Conservation (phyloP, 2,888 invertebrate species). For the Diaperis boleti region DNA sequence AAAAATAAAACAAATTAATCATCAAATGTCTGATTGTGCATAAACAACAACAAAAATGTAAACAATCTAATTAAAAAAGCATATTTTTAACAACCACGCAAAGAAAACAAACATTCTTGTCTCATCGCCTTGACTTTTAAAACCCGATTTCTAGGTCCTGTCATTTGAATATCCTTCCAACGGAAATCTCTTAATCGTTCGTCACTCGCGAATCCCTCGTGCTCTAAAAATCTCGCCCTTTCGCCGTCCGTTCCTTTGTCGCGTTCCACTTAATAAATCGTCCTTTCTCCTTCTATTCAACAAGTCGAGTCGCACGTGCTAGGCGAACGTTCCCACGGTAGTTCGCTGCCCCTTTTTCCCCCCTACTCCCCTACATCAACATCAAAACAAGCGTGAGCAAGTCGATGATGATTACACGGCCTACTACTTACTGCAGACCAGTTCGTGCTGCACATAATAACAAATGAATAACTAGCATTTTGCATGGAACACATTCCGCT, state of each 20-base stretch:
- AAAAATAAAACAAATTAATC: too few relatives aligned
- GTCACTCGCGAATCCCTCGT: not conserved
- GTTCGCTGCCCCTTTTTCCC: constrained; percentile 58
- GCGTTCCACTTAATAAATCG: constrained; percentile 1
- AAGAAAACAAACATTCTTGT: too few relatives aligned
- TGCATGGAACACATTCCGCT: constrained; percentile 49
- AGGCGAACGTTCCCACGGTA: constrained; percentile 67
- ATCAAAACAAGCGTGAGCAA: constrained; percentile 49
- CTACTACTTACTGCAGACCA: constrained; percentile 49
- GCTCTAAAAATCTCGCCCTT: not conserved
- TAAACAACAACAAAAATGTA: too few relatives aligned
- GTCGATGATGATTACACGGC: constrained; percentile 51
- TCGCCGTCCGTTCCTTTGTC: constrained; percentile 13
- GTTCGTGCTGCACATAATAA: constrained; percentile 54
- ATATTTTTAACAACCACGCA: too few relatives aligned
- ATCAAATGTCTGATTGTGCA: too few relatives aligned
- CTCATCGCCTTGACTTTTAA: not conserved
- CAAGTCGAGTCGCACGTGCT: constrained; percentile 60
- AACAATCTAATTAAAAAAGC: too few relatives aligned
- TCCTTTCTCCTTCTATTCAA: constrained; percentile 13
- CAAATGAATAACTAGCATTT: constrained; percentile 52
- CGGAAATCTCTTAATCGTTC: not conserved
- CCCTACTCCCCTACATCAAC: constrained; percentile 66
- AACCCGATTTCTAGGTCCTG: not conserved
- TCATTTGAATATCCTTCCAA: not conserved